Base-by-base conservation (phyloP, 2,797 vertebrate genomes). In the Fundulus diaphanus region DNA sequence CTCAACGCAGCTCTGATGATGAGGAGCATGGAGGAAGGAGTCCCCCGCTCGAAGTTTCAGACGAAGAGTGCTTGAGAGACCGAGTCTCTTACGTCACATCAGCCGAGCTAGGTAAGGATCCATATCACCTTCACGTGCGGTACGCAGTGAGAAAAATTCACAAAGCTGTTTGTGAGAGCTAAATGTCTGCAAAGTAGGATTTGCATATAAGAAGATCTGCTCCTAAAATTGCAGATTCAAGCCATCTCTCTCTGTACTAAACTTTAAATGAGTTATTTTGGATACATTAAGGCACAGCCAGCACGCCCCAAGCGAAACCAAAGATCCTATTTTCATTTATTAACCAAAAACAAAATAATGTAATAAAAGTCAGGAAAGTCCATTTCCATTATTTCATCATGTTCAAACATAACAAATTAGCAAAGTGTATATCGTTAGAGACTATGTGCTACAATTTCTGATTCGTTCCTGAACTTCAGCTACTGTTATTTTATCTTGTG, bases 31-130 rank as follows among this genome's bases (percentile, higher is more conserved):
- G 96, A 79, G 95, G 94, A 79, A 95, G 96, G 72, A 99, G 97
- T 69, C 97, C 98, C 1, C 97, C 97, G 0, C 72, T 99, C 85
- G 98, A 99, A 87, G 98, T 99, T 54, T 99, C 98, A n/a, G 98
- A 99, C 24, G 98, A 99, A 76, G 96, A 99, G 44, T 94, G 94
- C 80, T 93, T 96, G 88, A 92, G 94, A 70, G 97, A 97, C 18
- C 95, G 96, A 0, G 91, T 92, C 48, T 88, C 96, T 61, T 97
- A 96, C 42, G 91, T 96, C 79, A 92, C 95, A 71, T 87, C 94
- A 5, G 96, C 93, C 87, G 98, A 99, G 68, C 92, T 97, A 93
- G 97, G 98, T 99, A 87, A 88, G 95, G 72, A 85, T 11, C 13
- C 12, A 61, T 7, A 49, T 67, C 49, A 31, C 44, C 16, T 16